These are phyloP conservation scores for Callithrix jacchus DNA, from an alignment of 2,113 vertebrate species.

Conservation along the genomic window DNA sequence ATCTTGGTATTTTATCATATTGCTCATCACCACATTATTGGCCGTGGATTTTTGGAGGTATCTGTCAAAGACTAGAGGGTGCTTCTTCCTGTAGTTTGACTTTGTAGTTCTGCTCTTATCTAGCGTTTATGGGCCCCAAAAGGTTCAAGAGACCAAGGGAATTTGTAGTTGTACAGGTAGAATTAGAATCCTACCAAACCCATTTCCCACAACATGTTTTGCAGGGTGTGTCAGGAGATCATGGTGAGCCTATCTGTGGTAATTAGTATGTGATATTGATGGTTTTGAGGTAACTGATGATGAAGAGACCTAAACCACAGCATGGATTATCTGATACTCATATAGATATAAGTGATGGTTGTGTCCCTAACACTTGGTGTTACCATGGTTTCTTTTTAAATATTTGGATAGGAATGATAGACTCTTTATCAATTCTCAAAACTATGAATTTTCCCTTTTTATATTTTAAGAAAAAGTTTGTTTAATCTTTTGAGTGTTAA, in stretches of 20 bases:
- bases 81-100: not conserved
- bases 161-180: not conserved
- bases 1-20: not conserved
- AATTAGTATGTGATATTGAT: not conserved
- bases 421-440: not conserved
- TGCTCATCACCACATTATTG: not conserved
- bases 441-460: not conserved
- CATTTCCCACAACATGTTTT: not conserved
- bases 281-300: not conserved
- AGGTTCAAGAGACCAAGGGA: not conserved
- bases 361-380: not conserved
- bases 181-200: not conserved
- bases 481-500: not conserved
- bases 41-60: not conserved
- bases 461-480: not conserved
- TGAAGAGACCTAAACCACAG: not conserved
- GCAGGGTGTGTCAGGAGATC: not conserved
- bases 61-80: not conserved
- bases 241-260: not conserved
- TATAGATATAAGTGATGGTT: not conserved
- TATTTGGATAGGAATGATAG: not conserved
- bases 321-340: not conserved
- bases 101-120: not conserved
- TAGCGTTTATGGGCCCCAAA: not conserved
- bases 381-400: not conserved